Conservation (phyloP, 2,797 vertebrate genomes). For the Rhincodon typus region DNA sequence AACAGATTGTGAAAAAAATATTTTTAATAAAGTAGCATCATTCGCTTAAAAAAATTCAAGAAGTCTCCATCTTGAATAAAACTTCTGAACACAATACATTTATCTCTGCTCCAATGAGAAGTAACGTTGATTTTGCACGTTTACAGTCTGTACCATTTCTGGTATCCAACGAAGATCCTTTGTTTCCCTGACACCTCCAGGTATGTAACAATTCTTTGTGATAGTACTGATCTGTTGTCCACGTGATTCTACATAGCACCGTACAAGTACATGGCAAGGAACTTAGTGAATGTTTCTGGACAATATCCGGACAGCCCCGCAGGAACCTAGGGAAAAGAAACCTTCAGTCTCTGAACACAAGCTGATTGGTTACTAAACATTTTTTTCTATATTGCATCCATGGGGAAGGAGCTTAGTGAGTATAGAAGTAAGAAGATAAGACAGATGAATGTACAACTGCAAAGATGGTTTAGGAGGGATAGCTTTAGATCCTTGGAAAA, state of each 20-base stretch:
- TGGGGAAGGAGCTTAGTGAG: background rate
- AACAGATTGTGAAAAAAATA: background rate
- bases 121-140: background rate
- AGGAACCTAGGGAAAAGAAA: slow-evolving; percentile 66
- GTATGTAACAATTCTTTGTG: background rate
- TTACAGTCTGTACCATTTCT: background rate
- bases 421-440: no score
- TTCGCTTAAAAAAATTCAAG: background rate
- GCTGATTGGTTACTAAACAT: background rate
- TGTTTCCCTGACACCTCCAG: slow-evolving; percentile 47
- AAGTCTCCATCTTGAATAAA: background rate
- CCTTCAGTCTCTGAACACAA: slow-evolving; percentile 3
- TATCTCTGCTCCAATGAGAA: background rate
- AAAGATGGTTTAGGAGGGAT: no score
- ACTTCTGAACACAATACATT: background rate
- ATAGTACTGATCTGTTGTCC: background rate
- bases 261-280: slow-evolving; percentile 81
- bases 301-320: slow-evolving; percentile 77
- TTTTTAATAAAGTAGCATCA: background rate
- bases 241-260: slow-evolving; percentile 61
- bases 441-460: no score
- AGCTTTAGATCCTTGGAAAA: no score
- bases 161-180: slow-evolving; percentile 41
- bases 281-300: slow-evolving; percentile 81
- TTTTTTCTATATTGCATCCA: background rate